phyloP scores from a whole-genome alignment of 1,140 invertebrate species.

The Brevipalpus yothersi region DNA sequence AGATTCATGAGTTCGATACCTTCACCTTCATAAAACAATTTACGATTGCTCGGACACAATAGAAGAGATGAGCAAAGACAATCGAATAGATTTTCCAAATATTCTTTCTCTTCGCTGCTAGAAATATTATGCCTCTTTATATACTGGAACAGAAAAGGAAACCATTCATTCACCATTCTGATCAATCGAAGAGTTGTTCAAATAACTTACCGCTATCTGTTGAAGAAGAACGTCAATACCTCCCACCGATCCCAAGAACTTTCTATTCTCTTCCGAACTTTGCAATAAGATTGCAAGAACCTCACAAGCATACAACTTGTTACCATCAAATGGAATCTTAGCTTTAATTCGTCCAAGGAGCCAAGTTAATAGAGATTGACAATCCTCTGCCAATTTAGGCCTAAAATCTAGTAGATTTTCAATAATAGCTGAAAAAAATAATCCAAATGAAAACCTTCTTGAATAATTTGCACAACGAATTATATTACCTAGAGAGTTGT shows the following conservation, averaged over 20 bases:
- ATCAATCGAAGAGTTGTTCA: neutral
- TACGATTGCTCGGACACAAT: constrained; percentile 48
- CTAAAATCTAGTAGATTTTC: constrained; percentile 45
- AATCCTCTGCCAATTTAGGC: constrained; percentile 52
- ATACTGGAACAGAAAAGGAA: constrained; percentile 22
- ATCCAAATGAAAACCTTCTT: constrained; percentile 9
- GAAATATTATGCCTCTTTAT: constrained; percentile 85
- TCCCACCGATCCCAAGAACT: constrained; percentile 63
- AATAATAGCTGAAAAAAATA: constrained; percentile 19
- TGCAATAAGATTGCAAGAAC: constrained; percentile 85
- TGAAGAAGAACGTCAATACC: constrained; percentile 89
- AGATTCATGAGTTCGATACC: constrained; percentile 86
- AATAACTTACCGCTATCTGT: constrained; percentile 53
- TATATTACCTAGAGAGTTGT: constrained; percentile 57
- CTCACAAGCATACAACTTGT: constrained; percentile 89
- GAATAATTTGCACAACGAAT: constrained; percentile 2
- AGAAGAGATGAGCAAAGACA: constrained; percentile 78
- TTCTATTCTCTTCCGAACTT: constrained; percentile 40
- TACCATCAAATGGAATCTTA: constrained; percentile 71
- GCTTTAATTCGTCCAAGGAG: constrained; percentile 50
- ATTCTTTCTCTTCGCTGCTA: constrained; percentile 74
- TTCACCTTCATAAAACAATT: constrained; percentile 76
- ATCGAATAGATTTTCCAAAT: constrained; percentile 97
- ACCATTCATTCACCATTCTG: constrained; percentile 1
- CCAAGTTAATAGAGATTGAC: constrained; percentile 67